A percentile compares a stretch with the other conserved stretches of the same genome.
phyloP scores from a whole-genome alignment of 2,888 invertebrate genomes.

The Allolobophora icterica region DNA sequence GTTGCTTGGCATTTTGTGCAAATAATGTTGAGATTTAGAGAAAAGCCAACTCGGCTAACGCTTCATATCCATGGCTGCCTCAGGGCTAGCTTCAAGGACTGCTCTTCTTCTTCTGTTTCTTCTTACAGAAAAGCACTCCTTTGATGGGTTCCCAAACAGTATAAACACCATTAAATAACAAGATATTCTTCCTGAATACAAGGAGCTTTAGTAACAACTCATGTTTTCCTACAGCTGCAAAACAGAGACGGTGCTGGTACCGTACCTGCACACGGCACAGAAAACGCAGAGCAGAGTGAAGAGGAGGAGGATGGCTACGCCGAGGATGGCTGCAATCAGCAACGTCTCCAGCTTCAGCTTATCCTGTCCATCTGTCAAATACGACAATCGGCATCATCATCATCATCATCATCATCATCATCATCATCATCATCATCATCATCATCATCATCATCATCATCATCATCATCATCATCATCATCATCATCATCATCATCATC shows the following conservation, averaged over 20 bases:
- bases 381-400: neutral
- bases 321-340: conserved; percentile 4
- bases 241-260: neutral
- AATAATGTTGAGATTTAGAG: neutral
- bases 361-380: neutral
- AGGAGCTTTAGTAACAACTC: neutral
- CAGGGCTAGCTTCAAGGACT: too few relatives aligned
- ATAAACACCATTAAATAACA: too few relatives aligned
- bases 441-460: conserved; percentile 36
- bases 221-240: neutral
- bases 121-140: neutral
- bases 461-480: conserved; percentile 32
- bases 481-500: conserved; percentile 35
- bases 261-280: conserved; percentile 13
- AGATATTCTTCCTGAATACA: neutral
- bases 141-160: neutral
- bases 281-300: neutral
- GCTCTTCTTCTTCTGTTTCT: too few relatives aligned
- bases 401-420: conserved; percentile 14
- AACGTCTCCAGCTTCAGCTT: conserved; percentile 21
- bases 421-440: conserved; percentile 34
- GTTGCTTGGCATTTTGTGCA: too few relatives aligned
- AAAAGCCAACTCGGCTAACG: too few relatives aligned
- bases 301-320: neutral
- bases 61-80: too few relatives aligned